A percentile compares a stretch with the other conserved stretches of the same genome.
These are phyloP conservation scores for Anoplolepis gracilipes DNA, from an alignment of 1,140 invertebrate species.

Conservation along the genomic window DNA sequence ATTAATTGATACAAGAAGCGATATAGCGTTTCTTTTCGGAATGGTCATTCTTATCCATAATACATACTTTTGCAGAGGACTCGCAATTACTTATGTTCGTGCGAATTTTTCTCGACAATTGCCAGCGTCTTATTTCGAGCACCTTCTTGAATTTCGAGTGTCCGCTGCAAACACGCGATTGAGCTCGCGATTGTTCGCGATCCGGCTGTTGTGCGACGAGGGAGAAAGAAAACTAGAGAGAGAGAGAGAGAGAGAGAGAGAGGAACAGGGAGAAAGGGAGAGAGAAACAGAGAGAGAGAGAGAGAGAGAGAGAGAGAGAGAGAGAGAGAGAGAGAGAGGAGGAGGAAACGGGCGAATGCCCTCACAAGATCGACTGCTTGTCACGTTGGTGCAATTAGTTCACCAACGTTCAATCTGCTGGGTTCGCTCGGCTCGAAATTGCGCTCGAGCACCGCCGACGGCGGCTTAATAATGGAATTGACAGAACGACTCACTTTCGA, in stretches of 20 bases:
- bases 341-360: constrained; percentile 25
- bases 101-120: constrained; percentile 1
- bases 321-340: not conserved
- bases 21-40: not conserved
- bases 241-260: too few relatives aligned
- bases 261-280: too few relatives aligned
- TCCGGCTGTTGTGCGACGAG: not conserved
- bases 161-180: constrained; percentile 31
- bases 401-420: constrained; percentile 50
- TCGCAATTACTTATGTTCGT: not conserved
- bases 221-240: too few relatives aligned
- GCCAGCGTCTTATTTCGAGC: constrained; percentile 18
- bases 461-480: constrained; percentile 73
- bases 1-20: not conserved
- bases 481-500: constrained; percentile 64
- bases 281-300: not conserved
- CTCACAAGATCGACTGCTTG: constrained; percentile 49
- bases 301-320: not conserved
- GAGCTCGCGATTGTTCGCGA: not conserved
- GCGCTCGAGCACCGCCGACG: constrained; percentile 50
- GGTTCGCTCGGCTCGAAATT: constrained; percentile 49
- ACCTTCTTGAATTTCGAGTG: constrained; percentile 35
- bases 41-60: not conserved
- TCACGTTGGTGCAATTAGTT: constrained; percentile 66
- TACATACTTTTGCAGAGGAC: not conserved